Conservation (phyloP, 2,888 invertebrate genomes). For the Eupithecia exiguata region DNA sequence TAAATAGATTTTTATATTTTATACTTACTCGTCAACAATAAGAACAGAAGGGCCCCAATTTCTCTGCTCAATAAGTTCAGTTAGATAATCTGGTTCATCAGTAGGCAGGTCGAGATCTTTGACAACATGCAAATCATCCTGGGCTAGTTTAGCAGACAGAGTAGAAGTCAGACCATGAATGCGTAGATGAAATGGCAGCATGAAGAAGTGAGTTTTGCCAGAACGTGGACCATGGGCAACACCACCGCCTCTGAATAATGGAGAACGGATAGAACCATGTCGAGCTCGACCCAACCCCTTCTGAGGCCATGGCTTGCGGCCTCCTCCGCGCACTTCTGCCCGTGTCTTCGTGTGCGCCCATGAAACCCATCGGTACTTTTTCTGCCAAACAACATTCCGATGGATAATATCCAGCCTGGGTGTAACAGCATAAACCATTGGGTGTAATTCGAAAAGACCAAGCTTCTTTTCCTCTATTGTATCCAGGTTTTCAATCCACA, state of each 20-base stretch:
- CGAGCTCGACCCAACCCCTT: constrained; percentile 96
- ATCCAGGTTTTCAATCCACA: constrained; percentile 94
- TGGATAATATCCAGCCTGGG: constrained; percentile 95
- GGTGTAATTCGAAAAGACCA: constrained; percentile 95
- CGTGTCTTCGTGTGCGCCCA: constrained; percentile 91
- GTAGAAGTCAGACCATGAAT: constrained; percentile 92
- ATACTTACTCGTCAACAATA: constrained; percentile 93
- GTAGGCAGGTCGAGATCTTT: constrained; percentile 93
- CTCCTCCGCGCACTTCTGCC: constrained; percentile 94
- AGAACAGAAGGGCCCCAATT: constrained; percentile 98
- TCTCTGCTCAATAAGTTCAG: constrained; percentile 91
- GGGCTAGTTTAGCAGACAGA: constrained; percentile 95
- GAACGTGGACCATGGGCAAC: constrained; percentile 95
- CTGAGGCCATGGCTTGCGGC: constrained; percentile 98
- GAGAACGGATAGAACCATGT: constrained; percentile 96
- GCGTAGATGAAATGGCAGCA: constrained; percentile 92
- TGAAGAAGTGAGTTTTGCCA: constrained; percentile 95
- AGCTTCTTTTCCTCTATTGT: constrained; percentile 89
- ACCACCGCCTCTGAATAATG: constrained; percentile 93
- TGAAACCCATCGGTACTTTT: constrained; percentile 90
- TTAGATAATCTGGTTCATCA: constrained; percentile 90
- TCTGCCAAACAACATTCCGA: constrained; percentile 94
- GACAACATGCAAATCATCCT: constrained; percentile 97
- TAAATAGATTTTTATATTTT: background rate
- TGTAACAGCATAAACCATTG: constrained; percentile 91